Conservation (phyloP, 35 echinoderm and acorn worm species). For the Nesometra sesokonis region DNA sequence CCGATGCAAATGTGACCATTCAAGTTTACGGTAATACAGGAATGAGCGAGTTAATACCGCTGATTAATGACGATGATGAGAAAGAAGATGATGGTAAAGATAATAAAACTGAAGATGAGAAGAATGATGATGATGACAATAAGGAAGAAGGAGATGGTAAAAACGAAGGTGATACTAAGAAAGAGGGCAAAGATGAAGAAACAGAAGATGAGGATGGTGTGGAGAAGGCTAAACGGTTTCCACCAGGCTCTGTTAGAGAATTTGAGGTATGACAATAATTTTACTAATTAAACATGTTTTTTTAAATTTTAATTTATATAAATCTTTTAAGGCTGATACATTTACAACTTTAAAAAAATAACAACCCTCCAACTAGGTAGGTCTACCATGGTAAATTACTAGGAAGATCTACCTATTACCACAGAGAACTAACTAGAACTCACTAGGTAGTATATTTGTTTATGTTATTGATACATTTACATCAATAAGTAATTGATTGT, state of each 20-base stretch:
- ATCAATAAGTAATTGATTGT: too few relatives aligned
- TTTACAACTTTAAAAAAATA: too few relatives aligned
- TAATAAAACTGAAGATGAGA: neutral
- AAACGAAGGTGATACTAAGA: neutral
- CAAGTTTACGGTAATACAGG: constrained; percentile 44
- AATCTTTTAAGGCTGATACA: too few relatives aligned
- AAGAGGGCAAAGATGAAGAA: too few relatives aligned
- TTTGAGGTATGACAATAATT: constrained; percentile 49
- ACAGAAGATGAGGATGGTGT: neutral
- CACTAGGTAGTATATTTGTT: too few relatives aligned
- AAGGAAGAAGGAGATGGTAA: neutral
- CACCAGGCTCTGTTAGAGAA: constrained; percentile 42
- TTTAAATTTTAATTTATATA: too few relatives aligned
- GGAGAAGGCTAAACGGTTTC: neutral
- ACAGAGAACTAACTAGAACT: too few relatives aligned
- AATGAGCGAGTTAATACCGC: constrained; percentile 25
- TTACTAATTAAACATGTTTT: too few relatives aligned
- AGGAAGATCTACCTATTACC: too few relatives aligned
- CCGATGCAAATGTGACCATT: constrained; percentile 28
- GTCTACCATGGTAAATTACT: too few relatives aligned
- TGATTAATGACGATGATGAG: constrained; percentile 5
- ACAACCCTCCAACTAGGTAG: too few relatives aligned
- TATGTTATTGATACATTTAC: too few relatives aligned
- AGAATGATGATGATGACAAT: neutral
- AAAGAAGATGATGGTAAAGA: neutral